Evolutionary conservation across 2,888 invertebrate species (phyloP).

Genomic region (Leptothorax acervorum): DNA sequence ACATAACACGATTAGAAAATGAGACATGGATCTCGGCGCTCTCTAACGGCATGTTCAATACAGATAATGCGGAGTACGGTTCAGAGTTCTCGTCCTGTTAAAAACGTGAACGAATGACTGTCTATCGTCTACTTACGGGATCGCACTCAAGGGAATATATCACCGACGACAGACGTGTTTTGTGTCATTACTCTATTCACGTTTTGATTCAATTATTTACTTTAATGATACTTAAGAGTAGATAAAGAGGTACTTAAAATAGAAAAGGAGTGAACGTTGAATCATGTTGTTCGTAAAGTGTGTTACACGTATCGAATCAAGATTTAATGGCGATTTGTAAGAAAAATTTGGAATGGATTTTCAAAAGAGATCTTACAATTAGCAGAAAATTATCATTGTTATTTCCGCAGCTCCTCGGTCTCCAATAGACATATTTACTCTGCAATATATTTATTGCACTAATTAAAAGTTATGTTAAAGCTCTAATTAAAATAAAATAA

Average conservation of each 20-base stretch:
- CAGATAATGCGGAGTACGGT: not conserved
- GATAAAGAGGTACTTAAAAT: not conserved
- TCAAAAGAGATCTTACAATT: not conserved
- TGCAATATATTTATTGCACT: not conserved
- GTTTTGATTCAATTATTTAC: not conserved
- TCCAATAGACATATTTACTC: not conserved
- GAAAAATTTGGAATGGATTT: not conserved
- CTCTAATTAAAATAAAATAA: conserved; percentile 1
- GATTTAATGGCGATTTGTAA: not conserved
- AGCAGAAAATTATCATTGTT: not conserved
- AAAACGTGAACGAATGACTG: not conserved
- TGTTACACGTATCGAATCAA: not conserved
- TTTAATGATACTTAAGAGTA: not conserved
- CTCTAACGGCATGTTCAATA: not conserved
- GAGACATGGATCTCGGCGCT: not conserved
- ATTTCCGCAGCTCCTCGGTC: not conserved
- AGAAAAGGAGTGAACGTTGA: not conserved
- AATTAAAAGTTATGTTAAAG: conserved; percentile 16
- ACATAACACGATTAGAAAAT: conserved; percentile 5
- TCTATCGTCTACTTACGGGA: not conserved
- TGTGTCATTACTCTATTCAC: not conserved
- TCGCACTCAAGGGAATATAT: not conserved
- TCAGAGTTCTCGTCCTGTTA: not conserved
- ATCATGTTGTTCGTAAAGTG: not conserved
- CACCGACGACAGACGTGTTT: not conserved